Percentiles rank a stretch among this genome's conserved stretches.
Evolutionary conservation across 2,113 vertebrate species (phyloP).

Genomic region (Miniopterus natalensis): DNA sequence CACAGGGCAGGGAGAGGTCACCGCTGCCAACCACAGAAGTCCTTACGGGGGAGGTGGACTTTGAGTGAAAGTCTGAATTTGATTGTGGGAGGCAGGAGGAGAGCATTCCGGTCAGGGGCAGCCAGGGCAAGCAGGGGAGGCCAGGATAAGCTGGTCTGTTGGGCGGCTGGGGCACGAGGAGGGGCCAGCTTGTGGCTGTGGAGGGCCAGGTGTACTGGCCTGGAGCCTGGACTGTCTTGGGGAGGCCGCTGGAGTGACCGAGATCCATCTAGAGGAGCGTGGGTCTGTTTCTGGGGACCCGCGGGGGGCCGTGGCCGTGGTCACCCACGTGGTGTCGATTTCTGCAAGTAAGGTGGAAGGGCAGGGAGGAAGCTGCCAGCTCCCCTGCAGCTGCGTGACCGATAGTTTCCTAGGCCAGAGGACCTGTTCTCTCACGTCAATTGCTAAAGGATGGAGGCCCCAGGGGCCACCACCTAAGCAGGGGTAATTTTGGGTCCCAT

Average conservation of each 20-base stretch:
- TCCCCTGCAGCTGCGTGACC: fast-evolving
- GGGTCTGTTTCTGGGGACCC: neutral
- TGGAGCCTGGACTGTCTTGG: fast-evolving
- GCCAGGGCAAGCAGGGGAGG: neutral
- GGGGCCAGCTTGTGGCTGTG: neutral
- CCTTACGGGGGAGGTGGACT: neutral
- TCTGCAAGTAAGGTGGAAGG: neutral
- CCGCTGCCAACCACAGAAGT: fast-evolving
- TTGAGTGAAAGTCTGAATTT: neutral
- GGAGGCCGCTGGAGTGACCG: fast-evolving
- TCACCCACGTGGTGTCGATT: neutral
- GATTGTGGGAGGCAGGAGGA: neutral
- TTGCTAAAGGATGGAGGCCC: neutral
- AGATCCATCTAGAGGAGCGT: neutral
- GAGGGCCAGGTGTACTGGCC: neutral
- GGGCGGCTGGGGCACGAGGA: neutral
- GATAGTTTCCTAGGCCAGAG: fast-evolving
- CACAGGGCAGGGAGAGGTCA: neutral
- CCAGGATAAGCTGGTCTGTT: neutral
- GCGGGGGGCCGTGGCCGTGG: too few species aligned
- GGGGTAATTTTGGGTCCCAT: fast-evolving
- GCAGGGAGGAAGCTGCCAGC: neutral
- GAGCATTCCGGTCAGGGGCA: neutral
- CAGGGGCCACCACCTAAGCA: too few species aligned
- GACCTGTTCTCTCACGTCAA: neutral